These are phyloP conservation scores for Dasyornis broadbenti DNA, from an alignment of 2,113 vertebrate genomes.

Conservation along the genomic window DNA sequence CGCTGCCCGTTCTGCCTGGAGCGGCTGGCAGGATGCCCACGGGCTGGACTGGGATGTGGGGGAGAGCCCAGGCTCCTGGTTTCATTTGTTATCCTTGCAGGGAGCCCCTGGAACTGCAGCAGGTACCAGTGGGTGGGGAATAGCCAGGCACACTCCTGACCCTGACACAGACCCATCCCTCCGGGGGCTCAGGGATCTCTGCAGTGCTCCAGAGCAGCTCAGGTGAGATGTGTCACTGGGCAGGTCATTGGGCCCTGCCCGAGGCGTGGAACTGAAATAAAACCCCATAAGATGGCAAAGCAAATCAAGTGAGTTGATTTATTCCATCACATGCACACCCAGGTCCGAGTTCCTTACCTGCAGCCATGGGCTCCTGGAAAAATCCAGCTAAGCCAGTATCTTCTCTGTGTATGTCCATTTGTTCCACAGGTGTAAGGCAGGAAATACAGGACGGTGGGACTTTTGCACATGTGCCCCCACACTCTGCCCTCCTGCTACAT, in stretches of 20 bases:
- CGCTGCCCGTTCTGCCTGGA: background rate
- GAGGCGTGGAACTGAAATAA: background rate
- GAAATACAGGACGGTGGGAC: background rate
- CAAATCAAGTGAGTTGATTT: background rate
- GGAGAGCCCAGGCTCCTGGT: background rate
- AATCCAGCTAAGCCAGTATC: accelerated
- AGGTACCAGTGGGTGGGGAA: background rate
- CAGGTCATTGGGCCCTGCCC: background rate
- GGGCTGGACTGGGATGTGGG: background rate
- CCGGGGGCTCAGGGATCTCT: background rate
- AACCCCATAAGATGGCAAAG: accelerated
- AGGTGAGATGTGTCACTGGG: background rate
- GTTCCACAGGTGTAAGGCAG: background rate
- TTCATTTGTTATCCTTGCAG: background rate
- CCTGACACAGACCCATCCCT: background rate
- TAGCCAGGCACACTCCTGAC: accelerated
- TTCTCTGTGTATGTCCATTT: no score
- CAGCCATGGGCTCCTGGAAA: accelerated
- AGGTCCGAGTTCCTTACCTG: background rate
- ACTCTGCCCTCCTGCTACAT: background rate
- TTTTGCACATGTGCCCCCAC: background rate
- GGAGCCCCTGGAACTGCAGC: background rate
- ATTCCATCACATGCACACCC: accelerated
- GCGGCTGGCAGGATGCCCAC: background rate
- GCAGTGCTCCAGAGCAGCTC: background rate